A percentile compares a stretch with the other conserved stretches of the same genome.
These are phyloP conservation scores for Mormyrus hasselquistii DNA, from an alignment of 2,797 vertebrate species.

Conservation along the genomic window DNA sequence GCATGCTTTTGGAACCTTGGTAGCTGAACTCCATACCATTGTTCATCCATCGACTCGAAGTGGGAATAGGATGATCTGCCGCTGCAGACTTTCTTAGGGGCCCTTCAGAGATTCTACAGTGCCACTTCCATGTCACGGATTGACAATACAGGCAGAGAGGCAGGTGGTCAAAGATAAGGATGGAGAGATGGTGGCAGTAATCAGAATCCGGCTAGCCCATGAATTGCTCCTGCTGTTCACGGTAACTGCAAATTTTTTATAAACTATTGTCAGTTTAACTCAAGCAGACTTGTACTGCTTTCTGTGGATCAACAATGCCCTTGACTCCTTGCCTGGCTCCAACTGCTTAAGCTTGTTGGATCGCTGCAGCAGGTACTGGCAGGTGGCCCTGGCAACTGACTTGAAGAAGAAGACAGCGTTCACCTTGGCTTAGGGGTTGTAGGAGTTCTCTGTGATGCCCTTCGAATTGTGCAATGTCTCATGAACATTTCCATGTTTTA, in stretches of 20 bases:
- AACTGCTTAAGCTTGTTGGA: not conserved
- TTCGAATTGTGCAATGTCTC: not conserved
- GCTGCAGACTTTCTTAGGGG: not conserved
- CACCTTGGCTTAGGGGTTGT: not conserved
- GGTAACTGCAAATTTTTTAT: not conserved
- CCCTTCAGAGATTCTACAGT: not conserved
- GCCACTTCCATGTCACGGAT: not conserved
- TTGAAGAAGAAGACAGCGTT: not conserved
- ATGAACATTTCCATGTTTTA: not conserved
- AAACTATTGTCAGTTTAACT: not conserved
- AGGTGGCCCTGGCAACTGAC: not conserved
- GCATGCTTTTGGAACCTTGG: not conserved
- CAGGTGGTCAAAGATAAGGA: not conserved
- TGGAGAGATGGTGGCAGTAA: not conserved
- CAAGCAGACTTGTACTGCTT: not conserved
- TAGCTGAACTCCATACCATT: not conserved
- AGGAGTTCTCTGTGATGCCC: not conserved
- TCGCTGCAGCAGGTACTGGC: not conserved
- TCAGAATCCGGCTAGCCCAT: not conserved
- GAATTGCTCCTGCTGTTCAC: not conserved
- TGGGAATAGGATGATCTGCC: not conserved
- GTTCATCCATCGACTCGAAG: not conserved
- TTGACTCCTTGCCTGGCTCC: not conserved
- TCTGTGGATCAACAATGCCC: not conserved
- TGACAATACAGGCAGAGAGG: not conserved